These are phyloP conservation scores for Drosophila anomelani DNA, from an alignment of 2,888 invertebrate species.

Conservation along the genomic window DNA sequence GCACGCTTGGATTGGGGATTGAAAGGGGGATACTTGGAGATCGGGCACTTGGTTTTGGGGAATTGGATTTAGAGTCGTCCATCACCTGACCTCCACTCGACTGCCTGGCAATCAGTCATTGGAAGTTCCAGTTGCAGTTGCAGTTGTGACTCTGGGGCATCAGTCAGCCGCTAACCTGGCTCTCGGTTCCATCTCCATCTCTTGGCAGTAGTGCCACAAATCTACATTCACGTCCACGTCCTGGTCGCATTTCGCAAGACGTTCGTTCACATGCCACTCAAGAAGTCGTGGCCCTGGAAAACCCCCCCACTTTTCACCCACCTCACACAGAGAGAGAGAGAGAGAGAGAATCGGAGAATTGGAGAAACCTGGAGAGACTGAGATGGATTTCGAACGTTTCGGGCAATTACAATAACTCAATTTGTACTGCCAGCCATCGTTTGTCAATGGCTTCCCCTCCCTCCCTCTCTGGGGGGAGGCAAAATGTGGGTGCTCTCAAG, in stretches of 20 bases:
- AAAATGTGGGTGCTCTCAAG: conserved; percentile 6
- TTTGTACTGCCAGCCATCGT: conserved; percentile 74
- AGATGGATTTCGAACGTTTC: conserved; percentile 78
- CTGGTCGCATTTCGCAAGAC: conserved; percentile 75
- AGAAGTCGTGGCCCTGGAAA: conserved; percentile 70
- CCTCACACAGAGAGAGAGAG: conserved; percentile 8
- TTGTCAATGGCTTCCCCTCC: conserved; percentile 63
- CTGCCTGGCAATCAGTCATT: conserved; percentile 71
- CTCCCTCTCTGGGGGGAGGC: not conserved
- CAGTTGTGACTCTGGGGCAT: conserved; percentile 21
- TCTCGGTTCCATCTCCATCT: conserved; percentile 77
- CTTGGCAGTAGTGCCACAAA: conserved; percentile 75
- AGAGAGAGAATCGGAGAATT: conserved; percentile 11
- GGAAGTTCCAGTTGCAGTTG: conserved; percentile 36
- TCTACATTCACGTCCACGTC: conserved; percentile 14
- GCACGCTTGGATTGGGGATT: conserved; percentile 21
- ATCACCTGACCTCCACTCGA: conserved; percentile 75
- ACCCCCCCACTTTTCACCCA: conserved; percentile 24
- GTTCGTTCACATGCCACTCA: conserved; percentile 78
- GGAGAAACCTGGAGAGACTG: conserved; percentile 10
- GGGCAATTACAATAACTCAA: conserved; percentile 80
- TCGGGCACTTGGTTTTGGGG: not conserved
- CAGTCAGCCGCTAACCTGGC: conserved; percentile 44
- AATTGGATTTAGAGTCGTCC: conserved; percentile 56
- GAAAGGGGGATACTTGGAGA: not conserved